Percentiles rank a stretch among this genome's conserved stretches.
These are phyloP conservation scores for Drosophila pseudoobscura DNA, from an alignment of 1,140 invertebrate genomes.

Conservation along the genomic window DNA sequence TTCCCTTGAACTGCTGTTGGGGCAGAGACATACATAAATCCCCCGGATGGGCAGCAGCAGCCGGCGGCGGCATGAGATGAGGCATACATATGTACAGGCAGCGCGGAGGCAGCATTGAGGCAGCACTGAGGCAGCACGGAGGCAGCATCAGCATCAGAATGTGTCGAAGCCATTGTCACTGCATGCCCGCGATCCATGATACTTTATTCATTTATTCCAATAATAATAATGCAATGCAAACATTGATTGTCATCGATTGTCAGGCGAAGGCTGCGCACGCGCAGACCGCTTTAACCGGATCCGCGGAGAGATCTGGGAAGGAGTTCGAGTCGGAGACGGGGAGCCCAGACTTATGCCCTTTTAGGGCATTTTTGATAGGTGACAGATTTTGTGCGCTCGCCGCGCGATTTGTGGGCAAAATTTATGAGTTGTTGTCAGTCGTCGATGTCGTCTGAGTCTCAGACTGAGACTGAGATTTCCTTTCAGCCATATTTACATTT, in stretches of 20 bases:
- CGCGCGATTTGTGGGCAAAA: constrained; percentile 67
- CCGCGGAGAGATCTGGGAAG: not conserved
- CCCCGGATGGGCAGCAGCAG: constrained; percentile 1
- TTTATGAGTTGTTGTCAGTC: constrained; percentile 75
- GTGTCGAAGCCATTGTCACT: constrained; percentile 75
- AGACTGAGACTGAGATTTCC: constrained; percentile 31
- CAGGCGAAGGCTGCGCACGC: constrained; percentile 64
- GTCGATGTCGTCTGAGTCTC: constrained; percentile 15
- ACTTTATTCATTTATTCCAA: constrained; percentile 83
- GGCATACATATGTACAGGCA: constrained; percentile 53
- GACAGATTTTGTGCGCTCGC: constrained; percentile 77
- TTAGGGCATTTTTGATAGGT: constrained; percentile 83
- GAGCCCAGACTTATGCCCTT: constrained; percentile 69
- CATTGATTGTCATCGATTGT: constrained; percentile 83
- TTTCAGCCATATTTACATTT: constrained; percentile 62
- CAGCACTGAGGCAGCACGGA: not conserved
- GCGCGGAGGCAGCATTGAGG: constrained; percentile 28
- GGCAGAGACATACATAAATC: constrained; percentile 27
- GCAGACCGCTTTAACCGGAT: constrained; percentile 51
- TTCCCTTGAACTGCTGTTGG: constrained; percentile 66
- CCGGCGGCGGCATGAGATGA: constrained; percentile 1
- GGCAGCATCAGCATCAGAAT: constrained; percentile 36
- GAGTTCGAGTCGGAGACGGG: not conserved
- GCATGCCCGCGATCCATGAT: constrained; percentile 69
- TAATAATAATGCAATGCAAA: constrained; percentile 83